Conservation (phyloP, 2,888 invertebrate species). For the Mythimna impura region DNA sequence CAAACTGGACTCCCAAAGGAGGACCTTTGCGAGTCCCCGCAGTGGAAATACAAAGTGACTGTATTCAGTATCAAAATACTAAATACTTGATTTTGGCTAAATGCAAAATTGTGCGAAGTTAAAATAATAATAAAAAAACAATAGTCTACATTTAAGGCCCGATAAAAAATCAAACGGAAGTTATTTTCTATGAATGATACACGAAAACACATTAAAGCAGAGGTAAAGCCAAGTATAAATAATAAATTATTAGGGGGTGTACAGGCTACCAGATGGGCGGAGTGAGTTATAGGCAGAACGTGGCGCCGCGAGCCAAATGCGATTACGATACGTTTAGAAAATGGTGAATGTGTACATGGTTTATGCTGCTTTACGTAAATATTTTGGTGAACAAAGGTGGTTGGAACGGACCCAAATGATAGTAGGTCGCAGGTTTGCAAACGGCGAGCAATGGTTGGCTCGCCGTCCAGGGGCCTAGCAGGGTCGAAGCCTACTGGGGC, state of each 20-base stretch:
- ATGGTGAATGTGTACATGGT: slow-evolving; percentile 14
- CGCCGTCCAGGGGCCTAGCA: no score
- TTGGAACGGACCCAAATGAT: slow-evolving; percentile 21
- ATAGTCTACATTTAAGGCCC: not conserved
- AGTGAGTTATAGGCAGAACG: slow-evolving; percentile 52
- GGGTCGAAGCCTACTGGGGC: no score
- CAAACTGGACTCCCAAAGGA: no score
- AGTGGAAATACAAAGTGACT: no score
- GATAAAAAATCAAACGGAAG: slow-evolving; percentile 16
- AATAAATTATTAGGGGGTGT: slow-evolving; percentile 53
- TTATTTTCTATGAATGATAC: slow-evolving; percentile 38
- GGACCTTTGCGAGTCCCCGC: no score
- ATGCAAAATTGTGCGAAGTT: no score
- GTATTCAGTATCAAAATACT: no score
- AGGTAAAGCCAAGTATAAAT: slow-evolving; percentile 37
- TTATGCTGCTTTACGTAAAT: slow-evolving; percentile 20
- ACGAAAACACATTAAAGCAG: slow-evolving; percentile 38
- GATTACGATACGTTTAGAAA: slow-evolving; percentile 38
- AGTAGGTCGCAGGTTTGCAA: no score
- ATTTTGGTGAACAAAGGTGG: slow-evolving; percentile 2
- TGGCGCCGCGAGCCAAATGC: slow-evolving; percentile 46
- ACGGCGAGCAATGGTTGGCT: no score
- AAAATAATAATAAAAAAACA: no score
- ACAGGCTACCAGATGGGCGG: slow-evolving; percentile 29
- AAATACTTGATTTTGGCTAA: no score